Evolutionary conservation across 1,140 invertebrate genomes (phyloP), one percentile per base, ranked within the genome.

Genomic region (Drosophila rufa): DNA sequence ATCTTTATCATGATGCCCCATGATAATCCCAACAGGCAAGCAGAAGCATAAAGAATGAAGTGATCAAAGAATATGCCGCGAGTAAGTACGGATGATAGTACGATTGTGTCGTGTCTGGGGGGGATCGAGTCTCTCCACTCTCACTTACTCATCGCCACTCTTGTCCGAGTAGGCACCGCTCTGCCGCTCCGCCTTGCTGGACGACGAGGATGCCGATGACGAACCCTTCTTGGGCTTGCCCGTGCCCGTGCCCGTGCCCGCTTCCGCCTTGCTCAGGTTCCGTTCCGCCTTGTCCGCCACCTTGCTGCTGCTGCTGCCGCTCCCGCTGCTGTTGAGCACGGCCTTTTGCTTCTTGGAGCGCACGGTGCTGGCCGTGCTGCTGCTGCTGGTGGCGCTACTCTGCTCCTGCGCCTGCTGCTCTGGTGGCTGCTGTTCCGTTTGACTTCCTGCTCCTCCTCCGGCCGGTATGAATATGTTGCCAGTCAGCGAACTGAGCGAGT

Each of bases 401-500:
- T 77, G 71, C 27, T 83, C 69, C 36, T 65, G 70, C 8, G 71
- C 15, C n/a, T 55, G 61, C 47, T 33, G 33, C 8, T 36, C 9
- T 36, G 9, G 33, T 9, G 7, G 66, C 38, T 53, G 74, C 15
- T 57, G 55, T n/a, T 47, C 73, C 36, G 53, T n/a, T 27, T 64
- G 60, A 25, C 8, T 68, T 25, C 22, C 19, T 22, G 19, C 19
- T 40, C 17, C 12, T n/a, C 65, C 59, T 45, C 70, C 65, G 9
- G 70, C 50, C 9, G 94, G 95, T 92, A 97, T 97, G 25, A 97
- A 94, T 60, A 97, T 97, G 87, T 97, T 96, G 19, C 96, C 97
- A 15, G 96, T 96, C 33, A 96, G 96, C 7, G 96, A 96, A 2
- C 97, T 96, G 14, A 98, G 93, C 2, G 97, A 97, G 93, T 97